Percentiles rank a stretch among this genome's conserved stretches.
Evolutionary conservation across 35 echinoderm and acorn worm species (phyloP).

Genomic region (Chiridota heheva): DNA sequence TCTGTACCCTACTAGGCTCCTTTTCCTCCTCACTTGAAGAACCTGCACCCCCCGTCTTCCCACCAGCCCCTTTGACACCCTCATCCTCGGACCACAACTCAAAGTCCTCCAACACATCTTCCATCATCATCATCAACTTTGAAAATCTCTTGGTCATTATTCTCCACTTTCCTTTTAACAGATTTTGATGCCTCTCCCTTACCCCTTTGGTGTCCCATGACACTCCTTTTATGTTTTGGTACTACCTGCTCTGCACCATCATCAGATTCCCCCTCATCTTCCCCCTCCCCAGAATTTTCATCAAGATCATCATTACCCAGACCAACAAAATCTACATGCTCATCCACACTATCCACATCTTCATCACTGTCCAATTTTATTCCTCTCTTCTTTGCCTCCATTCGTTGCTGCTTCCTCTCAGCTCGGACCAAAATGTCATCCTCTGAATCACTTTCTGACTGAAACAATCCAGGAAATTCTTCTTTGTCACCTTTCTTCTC

Average conservation of each 20-base stretch:
- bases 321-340: conserved; percentile 16
- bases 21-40: conserved; percentile 39
- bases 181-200: not conserved
- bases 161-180: conserved; percentile 6
- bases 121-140: conserved; percentile 39
- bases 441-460: conserved; percentile 73
- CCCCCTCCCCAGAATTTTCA: conserved; percentile 33
- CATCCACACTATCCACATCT: conserved; percentile 32
- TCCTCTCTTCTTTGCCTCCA: conserved; percentile 19
- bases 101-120: conserved; percentile 87
- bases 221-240: not conserved
- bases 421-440: conserved; percentile 65
- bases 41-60: too few species aligned
- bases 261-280: conserved; percentile 33
- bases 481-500: conserved; percentile 58
- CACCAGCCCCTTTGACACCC: conserved; percentile 1
- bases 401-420: conserved; percentile 50
- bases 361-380: conserved; percentile 36
- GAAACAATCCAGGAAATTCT: conserved; percentile 77
- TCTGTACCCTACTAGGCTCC: not conserved
- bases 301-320: conserved; percentile 13
- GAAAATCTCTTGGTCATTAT: conserved; percentile 12
- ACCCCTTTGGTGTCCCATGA: conserved; percentile 4
- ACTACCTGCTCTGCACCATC: conserved; percentile 29
- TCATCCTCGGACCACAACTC: conserved; percentile 68